These are phyloP conservation scores for Nerophis lumbriciformis DNA, from an alignment of 2,113 vertebrate genomes.

Conservation along the genomic window DNA sequence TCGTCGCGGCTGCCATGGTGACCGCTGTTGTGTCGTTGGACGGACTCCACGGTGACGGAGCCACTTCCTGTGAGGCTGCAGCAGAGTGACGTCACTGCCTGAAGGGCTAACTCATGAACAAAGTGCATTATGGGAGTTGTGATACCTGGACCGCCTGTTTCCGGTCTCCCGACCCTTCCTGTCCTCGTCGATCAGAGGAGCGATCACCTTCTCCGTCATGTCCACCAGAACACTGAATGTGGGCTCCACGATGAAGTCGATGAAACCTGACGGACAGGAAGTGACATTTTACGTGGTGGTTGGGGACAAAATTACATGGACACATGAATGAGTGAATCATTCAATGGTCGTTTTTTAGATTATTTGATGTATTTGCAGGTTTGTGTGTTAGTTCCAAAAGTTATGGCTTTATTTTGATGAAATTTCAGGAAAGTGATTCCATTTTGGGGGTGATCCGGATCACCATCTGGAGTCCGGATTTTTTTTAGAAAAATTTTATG, in stretches of 20 bases:
- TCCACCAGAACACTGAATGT: slow-evolving; percentile 93
- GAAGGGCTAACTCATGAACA: no score
- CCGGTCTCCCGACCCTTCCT: slow-evolving; percentile 78
- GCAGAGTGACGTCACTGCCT: not conserved
- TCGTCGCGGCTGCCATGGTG: slow-evolving; percentile 62
- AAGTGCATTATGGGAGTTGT: not conserved
- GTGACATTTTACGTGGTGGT: no score
- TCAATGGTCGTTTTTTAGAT: no score
- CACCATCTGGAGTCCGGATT: no score
- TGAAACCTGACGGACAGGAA: slow-evolving; percentile 76
- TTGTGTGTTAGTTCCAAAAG: no score
- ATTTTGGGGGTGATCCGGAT: no score
- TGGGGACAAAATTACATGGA: no score
- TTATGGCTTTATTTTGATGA: no score
- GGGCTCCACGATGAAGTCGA: slow-evolving; percentile 96
- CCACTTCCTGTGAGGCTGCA: slow-evolving; percentile 68
- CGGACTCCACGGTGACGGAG: slow-evolving; percentile 70
- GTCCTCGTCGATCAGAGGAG: slow-evolving; percentile 94
- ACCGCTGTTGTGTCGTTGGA: slow-evolving; percentile 74
- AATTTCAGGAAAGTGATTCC: no score
- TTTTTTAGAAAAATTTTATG: no score
- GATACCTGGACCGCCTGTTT: slow-evolving; percentile 78
- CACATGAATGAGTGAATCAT: no score
- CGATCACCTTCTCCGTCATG: slow-evolving; percentile 94
- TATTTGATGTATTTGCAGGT: no score